Conservation (phyloP, 2,888 invertebrate genomes). For the Tenthredo distinguenda region DNA sequence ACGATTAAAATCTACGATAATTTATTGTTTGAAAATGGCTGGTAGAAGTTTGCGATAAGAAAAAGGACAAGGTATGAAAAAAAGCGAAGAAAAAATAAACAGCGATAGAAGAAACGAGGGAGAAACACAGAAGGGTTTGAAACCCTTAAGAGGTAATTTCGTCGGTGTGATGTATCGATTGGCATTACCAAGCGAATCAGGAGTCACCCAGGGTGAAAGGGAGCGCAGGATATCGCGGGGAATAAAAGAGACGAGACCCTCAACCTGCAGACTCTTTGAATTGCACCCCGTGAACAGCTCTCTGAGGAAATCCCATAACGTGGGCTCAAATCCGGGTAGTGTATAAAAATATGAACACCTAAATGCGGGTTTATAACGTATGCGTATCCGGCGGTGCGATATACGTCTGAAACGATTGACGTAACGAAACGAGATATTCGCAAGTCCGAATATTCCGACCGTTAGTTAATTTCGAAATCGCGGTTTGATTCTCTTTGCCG, state of each 20-base stretch:
- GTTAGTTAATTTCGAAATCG: constrained; percentile 9
- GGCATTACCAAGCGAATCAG: constrained; percentile 68
- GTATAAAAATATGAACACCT: not conserved
- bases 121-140: constrained; percentile 15
- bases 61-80: not conserved
- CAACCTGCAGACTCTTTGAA: constrained; percentile 39
- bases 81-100: not conserved
- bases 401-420: not conserved
- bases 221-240: constrained; percentile 19
- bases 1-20: not conserved
- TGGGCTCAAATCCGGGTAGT: not conserved
- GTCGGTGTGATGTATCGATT: constrained; percentile 63
- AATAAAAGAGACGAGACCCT: constrained; percentile 41
- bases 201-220: constrained; percentile 55
- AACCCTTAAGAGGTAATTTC: constrained; percentile 46
- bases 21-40: not conserved
- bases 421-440: not conserved
- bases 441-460: not conserved
- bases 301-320: constrained; percentile 31
- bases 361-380: not conserved
- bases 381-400: not conserved
- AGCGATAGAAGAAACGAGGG: not conserved
- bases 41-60: not conserved
- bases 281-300: constrained; percentile 29
- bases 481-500: not conserved